phyloP scores from a whole-genome alignment of 2,888 invertebrate genomes.

The Ophioninae sp. region DNA sequence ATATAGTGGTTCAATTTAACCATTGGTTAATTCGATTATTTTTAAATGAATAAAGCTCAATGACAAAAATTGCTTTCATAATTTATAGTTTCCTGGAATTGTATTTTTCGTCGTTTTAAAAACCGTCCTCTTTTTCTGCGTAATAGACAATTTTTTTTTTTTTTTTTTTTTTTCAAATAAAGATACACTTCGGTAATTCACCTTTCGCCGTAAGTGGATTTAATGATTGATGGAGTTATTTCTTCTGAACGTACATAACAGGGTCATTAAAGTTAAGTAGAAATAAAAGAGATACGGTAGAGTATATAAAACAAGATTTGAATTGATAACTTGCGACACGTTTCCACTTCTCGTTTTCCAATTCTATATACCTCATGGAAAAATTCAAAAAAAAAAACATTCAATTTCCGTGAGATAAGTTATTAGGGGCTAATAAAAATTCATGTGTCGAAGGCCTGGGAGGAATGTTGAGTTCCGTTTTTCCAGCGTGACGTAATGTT shows the following conservation, averaged over 20 bases:
- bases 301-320: constrained; percentile 27
- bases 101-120: not conserved
- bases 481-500: not conserved
- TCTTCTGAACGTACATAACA: not conserved
- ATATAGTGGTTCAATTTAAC: no score
- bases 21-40: no score
- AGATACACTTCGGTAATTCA: not conserved
- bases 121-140: not conserved
- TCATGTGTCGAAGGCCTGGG: not conserved
- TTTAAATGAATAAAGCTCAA: no score
- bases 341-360: not conserved
- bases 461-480: not conserved
- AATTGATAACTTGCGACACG: not conserved
- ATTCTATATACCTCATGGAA: not conserved
- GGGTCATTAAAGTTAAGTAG: not conserved
- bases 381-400: not conserved
- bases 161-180: not conserved
- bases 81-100: not conserved
- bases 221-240: not conserved
- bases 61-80: not conserved
- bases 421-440: not conserved
- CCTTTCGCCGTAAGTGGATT: not conserved
- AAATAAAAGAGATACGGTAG: not conserved
- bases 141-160: not conserved
- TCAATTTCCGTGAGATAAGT: not conserved